Evolutionary conservation across 2,888 invertebrate genomes (phyloP).

Genomic region (Bellardia bayeri): DNA sequence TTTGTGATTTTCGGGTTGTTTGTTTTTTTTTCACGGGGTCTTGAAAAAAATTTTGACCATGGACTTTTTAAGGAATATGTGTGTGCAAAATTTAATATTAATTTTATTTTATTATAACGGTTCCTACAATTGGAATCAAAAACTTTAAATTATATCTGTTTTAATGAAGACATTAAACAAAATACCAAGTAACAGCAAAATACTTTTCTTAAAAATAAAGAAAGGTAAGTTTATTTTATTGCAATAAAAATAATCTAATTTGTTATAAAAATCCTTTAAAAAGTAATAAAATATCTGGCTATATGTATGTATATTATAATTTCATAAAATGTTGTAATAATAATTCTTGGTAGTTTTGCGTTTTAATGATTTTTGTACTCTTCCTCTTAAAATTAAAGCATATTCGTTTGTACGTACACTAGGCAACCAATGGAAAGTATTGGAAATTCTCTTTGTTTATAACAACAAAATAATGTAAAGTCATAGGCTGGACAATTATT

Average conservation of each 20-base stretch:
- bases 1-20: not conserved
- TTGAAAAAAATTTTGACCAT: constrained; percentile 75
- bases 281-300: not conserved
- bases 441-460: not conserved
- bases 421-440: not conserved
- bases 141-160: constrained; percentile 76
- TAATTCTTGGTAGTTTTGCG: constrained; percentile 4
- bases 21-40: constrained; percentile 11
- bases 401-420: no score
- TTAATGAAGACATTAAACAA: not conserved
- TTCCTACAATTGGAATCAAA: constrained; percentile 84
- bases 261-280: not conserved
- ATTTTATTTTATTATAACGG: constrained; percentile 85
- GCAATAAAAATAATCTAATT: not conserved
- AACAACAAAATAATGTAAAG: no score
- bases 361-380: constrained; percentile 64
- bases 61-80: constrained; percentile 82
- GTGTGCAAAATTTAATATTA: constrained; percentile 83
- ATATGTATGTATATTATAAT: constrained; percentile 29
- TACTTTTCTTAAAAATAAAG: constrained; percentile 14
- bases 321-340: constrained; percentile 45
- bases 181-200: not conserved
- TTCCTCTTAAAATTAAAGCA: not conserved
- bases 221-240: constrained; percentile 35
- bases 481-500: no score